Percentiles rank a stretch among this genome's conserved stretches.
phyloP scores from a whole-genome alignment of 2,888 invertebrate species.

The Aphodius granarius region DNA sequence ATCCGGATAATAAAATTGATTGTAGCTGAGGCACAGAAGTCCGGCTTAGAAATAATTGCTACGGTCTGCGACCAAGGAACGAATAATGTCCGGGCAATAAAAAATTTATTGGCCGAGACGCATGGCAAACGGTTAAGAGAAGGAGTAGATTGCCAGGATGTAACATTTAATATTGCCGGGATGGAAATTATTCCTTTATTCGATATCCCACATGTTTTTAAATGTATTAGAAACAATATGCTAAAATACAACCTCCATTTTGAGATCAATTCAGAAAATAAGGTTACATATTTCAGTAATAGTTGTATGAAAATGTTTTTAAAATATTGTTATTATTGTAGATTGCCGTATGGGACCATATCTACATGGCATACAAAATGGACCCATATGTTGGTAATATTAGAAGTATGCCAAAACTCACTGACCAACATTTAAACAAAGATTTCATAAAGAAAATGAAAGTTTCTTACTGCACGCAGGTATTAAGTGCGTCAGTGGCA shows the following conservation, averaged over 20 bases:
- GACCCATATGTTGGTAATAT: constrained; percentile 23
- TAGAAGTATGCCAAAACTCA: constrained; percentile 23
- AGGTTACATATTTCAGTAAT: no score
- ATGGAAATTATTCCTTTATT: constrained; percentile 23
- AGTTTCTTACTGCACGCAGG: constrained; percentile 29
- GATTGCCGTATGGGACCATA: constrained; percentile 13
- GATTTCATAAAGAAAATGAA: constrained; percentile 29
- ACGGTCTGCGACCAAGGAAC: constrained; percentile 26
- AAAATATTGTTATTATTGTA: no score
- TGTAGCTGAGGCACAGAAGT: background rate
- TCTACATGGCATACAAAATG: constrained; percentile 24
- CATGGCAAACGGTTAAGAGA: constrained; percentile 7
- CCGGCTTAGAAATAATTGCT: constrained; percentile 20
- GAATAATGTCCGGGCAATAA: constrained; percentile 24
- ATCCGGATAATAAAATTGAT: constrained; percentile 17
- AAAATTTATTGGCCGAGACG: constrained; percentile 12
- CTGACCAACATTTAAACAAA: constrained; percentile 25
- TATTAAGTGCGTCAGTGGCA: constrained; percentile 18
- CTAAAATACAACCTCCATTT: no score
- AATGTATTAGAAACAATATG: constrained; percentile 26
- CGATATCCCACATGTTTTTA: constrained; percentile 24
- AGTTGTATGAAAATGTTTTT: no score
- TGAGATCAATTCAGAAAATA: no score
- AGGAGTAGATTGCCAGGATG: background rate
- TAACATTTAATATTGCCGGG: constrained; percentile 16